phyloP scores from a whole-genome alignment of 2,113 vertebrate species.

The Cyanocitta stelleri region DNA sequence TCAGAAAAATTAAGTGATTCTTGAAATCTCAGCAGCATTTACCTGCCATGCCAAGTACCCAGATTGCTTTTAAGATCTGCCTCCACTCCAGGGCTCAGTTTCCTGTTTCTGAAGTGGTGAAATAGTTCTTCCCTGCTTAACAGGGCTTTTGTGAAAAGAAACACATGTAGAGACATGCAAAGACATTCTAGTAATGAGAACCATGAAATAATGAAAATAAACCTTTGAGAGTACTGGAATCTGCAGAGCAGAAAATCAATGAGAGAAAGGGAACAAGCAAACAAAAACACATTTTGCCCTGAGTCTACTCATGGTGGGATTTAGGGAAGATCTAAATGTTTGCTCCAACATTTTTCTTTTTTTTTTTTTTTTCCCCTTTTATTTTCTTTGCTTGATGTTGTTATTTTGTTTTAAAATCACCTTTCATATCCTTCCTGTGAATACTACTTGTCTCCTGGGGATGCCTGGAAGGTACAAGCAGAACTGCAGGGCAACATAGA shows the following conservation, averaged over 20 bases:
- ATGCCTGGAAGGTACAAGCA: not conserved
- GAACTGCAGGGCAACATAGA: not conserved
- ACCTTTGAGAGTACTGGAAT: not conserved
- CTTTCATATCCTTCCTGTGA: not conserved
- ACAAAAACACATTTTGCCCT: not conserved
- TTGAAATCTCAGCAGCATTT: not conserved
- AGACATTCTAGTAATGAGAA: not conserved
- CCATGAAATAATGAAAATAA: not conserved
- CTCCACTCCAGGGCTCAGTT: not conserved
- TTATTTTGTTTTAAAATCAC: not conserved
- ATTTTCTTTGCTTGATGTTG: not conserved
- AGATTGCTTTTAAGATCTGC: not conserved
- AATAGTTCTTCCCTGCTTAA: not conserved
- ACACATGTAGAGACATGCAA: not conserved
- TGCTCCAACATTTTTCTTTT: not conserved
- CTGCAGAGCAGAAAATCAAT: not conserved
- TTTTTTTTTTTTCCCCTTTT: not conserved
- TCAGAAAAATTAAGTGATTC: not conserved
- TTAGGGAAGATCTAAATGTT: not conserved
- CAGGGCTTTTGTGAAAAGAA: not conserved
- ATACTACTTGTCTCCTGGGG: not conserved
- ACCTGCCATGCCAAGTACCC: not conserved
- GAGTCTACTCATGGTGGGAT: not conserved
- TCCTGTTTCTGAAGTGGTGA: not conserved
- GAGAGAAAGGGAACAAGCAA: not conserved